phyloP scores from a whole-genome alignment of 1,140 invertebrate species.

The Drosophila insularis region DNA sequence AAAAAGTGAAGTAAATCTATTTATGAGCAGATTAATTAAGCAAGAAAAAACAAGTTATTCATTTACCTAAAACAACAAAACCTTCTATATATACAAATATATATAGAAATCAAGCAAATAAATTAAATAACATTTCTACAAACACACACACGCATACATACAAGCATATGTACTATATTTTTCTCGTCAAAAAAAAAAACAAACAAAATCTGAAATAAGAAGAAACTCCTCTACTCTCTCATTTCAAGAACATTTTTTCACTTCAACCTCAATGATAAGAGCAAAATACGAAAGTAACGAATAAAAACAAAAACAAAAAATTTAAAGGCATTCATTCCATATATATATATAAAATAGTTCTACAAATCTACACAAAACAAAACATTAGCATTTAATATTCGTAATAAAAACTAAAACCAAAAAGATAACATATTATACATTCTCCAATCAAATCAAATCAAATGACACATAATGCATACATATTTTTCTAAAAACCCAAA shows the following conservation, averaged over 20 bases:
- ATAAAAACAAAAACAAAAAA: neutral
- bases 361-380: slow-evolving; percentile 2
- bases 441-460: slow-evolving; percentile 31
- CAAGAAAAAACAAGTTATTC: slow-evolving; percentile 46
- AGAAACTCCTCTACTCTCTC: slow-evolving; percentile 33
- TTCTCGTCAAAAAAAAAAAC: slow-evolving; percentile 53
- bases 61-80: slow-evolving; percentile 49
- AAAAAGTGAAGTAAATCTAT: slow-evolving; percentile 49
- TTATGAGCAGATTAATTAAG: slow-evolving; percentile 68
- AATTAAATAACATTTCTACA: slow-evolving; percentile 17
- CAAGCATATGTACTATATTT: slow-evolving; percentile 74
- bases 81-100: slow-evolving; percentile 46
- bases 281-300: neutral
- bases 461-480: slow-evolving; percentile 60
- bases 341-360: neutral
- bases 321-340: slow-evolving; percentile 5
- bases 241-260: slow-evolving; percentile 35
- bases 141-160: slow-evolving; percentile 23
- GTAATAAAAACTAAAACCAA: neutral
- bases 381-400: slow-evolving; percentile 6
- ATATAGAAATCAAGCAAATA: slow-evolving; percentile 53
- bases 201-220: slow-evolving; percentile 39
- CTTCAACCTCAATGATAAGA: slow-evolving; percentile 1
- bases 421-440: neutral
- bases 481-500: slow-evolving; percentile 65